Percentiles rank a stretch among this genome's conserved stretches.
Conservation (phyloP, 64 coral and sea anemone genomes). For the Pachyseris speciosa region DNA sequence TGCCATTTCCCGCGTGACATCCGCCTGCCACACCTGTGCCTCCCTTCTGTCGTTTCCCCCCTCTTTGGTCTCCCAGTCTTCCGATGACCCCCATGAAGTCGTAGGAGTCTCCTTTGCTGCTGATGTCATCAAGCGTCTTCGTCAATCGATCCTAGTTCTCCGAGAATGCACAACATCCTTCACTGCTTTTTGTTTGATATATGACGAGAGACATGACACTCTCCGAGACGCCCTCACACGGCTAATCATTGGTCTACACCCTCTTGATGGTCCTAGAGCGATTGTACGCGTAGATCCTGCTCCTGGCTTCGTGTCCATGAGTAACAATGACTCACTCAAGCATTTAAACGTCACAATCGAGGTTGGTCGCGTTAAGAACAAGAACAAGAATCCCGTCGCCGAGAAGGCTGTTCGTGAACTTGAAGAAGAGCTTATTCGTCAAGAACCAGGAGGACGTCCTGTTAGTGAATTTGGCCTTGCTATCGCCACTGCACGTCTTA, state of each 20-base stretch:
- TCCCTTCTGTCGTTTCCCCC: background rate
- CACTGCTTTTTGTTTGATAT: background rate
- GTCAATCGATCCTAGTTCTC: slow-evolving; percentile 38
- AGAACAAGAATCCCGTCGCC: slow-evolving; percentile 31
- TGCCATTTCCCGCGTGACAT: background rate
- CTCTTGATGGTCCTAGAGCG: slow-evolving; percentile 47
- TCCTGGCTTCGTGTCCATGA: slow-evolving; percentile 30
- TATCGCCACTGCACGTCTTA: slow-evolving; percentile 47
- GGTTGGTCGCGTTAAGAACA: background rate
- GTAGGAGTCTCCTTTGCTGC: slow-evolving; percentile 40
- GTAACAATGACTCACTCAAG: background rate
- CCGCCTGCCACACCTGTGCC: slow-evolving; percentile 28
- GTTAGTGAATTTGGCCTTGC: slow-evolving; percentile 5
- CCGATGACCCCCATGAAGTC: slow-evolving; percentile 6
- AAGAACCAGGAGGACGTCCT: slow-evolving; percentile 27
- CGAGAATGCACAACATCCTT: slow-evolving; percentile 34
- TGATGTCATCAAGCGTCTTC: background rate
- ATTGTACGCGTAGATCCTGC: slow-evolving; percentile 59
- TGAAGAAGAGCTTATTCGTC: slow-evolving; percentile 14
- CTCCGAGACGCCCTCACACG: slow-evolving; percentile 25
- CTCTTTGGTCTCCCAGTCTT: slow-evolving; percentile 32
- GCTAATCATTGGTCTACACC: slow-evolving; percentile 43
- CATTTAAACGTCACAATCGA: slow-evolving; percentile 24
- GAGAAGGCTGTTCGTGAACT: slow-evolving; percentile 1
- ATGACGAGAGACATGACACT: slow-evolving; percentile 48